Conservation (phyloP, 2,888 invertebrate species). For the Phalangium opilio region DNA sequence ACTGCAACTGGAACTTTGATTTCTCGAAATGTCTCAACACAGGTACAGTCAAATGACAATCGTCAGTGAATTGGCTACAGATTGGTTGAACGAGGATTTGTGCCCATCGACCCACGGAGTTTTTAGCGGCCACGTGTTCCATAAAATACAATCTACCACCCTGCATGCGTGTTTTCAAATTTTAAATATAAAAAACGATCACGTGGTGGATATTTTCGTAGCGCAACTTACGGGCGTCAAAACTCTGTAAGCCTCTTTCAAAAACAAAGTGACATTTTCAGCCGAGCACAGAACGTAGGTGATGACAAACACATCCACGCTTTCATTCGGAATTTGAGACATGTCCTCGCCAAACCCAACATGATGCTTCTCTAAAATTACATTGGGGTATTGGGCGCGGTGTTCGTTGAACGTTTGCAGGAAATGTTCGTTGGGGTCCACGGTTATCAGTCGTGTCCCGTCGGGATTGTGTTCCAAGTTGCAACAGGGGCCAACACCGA, state of each 20-base stretch:
- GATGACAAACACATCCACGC: constrained; percentile 26
- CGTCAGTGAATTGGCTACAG: too few relatives aligned
- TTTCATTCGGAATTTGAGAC: constrained; percentile 20
- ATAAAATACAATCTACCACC: too few relatives aligned
- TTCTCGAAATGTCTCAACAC: too few relatives aligned
- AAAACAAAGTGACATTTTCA: constrained; percentile 18
- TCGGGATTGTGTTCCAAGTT: constrained; percentile 21
- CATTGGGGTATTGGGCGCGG: constrained; percentile 9
- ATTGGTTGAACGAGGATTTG: too few relatives aligned
- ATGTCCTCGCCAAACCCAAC: constrained; percentile 21
- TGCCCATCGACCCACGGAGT: too few relatives aligned
- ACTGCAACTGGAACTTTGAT: too few relatives aligned
- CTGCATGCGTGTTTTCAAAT: too few relatives aligned
- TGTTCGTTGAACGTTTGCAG: constrained; percentile 15
- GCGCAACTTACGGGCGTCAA: constrained; percentile 12
- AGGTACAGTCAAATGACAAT: too few relatives aligned
- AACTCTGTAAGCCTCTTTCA: constrained; percentile 24
- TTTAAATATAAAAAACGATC: too few relatives aligned
- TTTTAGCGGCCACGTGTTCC: too few relatives aligned
- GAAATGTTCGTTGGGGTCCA: constrained; percentile 22
- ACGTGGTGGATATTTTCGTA: too few relatives aligned
- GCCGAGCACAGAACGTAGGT: constrained; percentile 25
- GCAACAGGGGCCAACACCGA: constrained; percentile 16
- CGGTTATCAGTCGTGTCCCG: constrained; percentile 17
- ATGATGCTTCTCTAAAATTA: constrained; percentile 16